Evolutionary conservation across 1,140 invertebrate genomes (phyloP).

Genomic region (Drosophila arawakana): DNA sequence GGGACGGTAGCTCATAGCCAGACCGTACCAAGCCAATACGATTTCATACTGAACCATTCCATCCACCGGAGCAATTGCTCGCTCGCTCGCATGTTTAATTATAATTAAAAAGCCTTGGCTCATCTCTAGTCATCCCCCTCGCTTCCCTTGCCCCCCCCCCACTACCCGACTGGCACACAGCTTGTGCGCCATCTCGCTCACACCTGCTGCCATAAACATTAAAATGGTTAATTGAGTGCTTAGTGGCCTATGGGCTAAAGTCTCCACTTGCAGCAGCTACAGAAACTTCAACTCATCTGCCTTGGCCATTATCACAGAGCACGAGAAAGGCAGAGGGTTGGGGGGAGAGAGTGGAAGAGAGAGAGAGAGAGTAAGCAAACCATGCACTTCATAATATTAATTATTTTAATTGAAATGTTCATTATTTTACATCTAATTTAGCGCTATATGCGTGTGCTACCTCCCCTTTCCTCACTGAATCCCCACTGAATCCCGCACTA

Average conservation of each 20-base stretch:
- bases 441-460: slow-evolving; percentile 59
- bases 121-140: slow-evolving; percentile 32
- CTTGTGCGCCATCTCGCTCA: slow-evolving; percentile 9
- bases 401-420: slow-evolving; percentile 85
- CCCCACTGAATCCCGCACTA: background rate
- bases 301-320: slow-evolving; percentile 26
- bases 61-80: slow-evolving; percentile 33
- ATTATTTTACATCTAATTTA: slow-evolving; percentile 84
- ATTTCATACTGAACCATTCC: background rate
- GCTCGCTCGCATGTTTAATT: slow-evolving; percentile 82
- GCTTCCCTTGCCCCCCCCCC: background rate
- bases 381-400: slow-evolving; percentile 75
- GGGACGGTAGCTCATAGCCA: slow-evolving; percentile 18
- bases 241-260: slow-evolving; percentile 53
- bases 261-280: slow-evolving; percentile 38
- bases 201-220: slow-evolving; percentile 74
- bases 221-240: slow-evolving; percentile 84
- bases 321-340: background rate
- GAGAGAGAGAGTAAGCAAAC: background rate
- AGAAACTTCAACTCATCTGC: slow-evolving; percentile 46
- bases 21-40: background rate
- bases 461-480: background rate
- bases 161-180: background rate
- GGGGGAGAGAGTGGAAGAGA: background rate
- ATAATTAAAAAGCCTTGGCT: slow-evolving; percentile 82